phyloP scores from a whole-genome alignment of 2,797 vertebrate genomes.

The Sebastes ruberrimus region DNA sequence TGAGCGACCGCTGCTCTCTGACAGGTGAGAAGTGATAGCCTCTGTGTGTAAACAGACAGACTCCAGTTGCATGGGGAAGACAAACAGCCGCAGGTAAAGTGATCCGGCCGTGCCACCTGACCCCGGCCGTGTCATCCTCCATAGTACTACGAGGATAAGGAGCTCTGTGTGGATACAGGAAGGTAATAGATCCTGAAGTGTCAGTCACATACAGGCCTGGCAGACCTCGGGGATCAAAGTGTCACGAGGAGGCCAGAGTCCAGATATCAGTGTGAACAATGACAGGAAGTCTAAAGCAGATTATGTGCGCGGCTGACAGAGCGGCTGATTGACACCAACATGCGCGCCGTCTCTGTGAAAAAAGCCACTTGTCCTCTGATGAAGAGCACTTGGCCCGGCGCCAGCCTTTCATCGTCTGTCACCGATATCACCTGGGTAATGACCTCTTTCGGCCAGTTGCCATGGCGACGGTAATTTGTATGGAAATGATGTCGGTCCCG shows the following conservation, averaged over 20 bases:
- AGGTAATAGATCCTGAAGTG: background rate
- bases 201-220: background rate
- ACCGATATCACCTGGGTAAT: constrained; percentile 57
- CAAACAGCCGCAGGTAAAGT: background rate
- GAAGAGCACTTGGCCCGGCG: constrained; percentile 52
- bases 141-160: background rate
- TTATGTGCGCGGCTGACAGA: background rate
- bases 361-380: constrained; percentile 54
- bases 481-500: constrained; percentile 59
- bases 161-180: background rate
- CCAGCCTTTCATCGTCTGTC: constrained; percentile 58
- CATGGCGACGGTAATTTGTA: constrained; percentile 63
- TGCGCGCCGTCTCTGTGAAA: background rate
- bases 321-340: background rate
- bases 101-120: constrained; percentile 7
- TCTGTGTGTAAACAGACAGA: background rate
- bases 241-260: background rate
- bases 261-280: background rate
- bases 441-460: constrained; percentile 68
- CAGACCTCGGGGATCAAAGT: no score
- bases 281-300: background rate
- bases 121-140: background rate
- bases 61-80: background rate
- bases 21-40: background rate
- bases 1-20: no score